Evolutionary conservation across 2,888 invertebrate species (phyloP), one percentile per base, ranked within the genome.

Genomic region (Ditylenchus weischeri): DNA sequence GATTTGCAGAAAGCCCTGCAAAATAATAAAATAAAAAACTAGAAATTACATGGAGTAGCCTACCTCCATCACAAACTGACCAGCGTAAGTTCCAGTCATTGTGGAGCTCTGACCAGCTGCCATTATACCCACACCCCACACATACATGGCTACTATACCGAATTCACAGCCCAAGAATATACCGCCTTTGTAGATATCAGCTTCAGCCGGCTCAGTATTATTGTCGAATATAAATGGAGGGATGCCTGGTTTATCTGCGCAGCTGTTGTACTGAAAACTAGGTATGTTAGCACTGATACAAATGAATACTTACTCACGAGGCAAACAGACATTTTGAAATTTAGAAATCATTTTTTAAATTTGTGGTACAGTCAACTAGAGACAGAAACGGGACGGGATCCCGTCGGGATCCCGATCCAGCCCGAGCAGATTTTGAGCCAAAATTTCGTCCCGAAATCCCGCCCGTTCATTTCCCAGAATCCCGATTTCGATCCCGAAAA

Each of bases 1-100:
- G 19, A 92, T 85, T 81, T 91, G 90, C 23, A 92, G 84, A 82
- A 92, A 92, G 15, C 91, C 91, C 87, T 87, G 71, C 4, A 76
- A 68, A 15, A 38, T 8, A 38, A 18, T 3, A 21, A 23, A 29
- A 13, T 38, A 10, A 36, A 13, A 7, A 19, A 23, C 7, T 21
- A 21, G 13, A 3, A 48, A n/a, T 51, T 43, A 29, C 29, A 29
- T n/a, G n/a, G 21, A 62, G 7, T 19, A 0, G 38, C 65, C 21
- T 35, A 73, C 86, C 81, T 87, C 86, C 86, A 86, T 86, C 0
- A 84, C 86, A 81, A 86, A 86, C 79, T 87, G 87, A 48, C 87
- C 87, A 18, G 86, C 84, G 76, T 87, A 87, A 4, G 87, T 87
- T 36, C 86, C 86, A 18, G 86, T 86, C 86, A 87, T 87, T 4